Conservation (phyloP, 2,113 vertebrate species). For the Nestor notabilis region DNA sequence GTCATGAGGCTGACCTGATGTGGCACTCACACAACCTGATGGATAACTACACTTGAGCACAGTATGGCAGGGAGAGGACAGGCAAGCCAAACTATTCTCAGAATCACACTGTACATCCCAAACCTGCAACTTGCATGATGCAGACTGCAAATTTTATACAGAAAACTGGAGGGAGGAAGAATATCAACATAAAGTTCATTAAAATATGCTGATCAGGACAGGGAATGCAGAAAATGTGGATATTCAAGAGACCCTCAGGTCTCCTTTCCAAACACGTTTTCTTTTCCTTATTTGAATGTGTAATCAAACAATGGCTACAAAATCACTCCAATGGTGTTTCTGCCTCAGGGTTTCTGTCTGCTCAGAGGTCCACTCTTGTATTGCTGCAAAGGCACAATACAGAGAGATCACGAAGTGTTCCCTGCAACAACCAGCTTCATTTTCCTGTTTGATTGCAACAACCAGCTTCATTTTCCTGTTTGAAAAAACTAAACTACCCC, state of each 20-base stretch:
- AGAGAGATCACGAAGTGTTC: not conserved
- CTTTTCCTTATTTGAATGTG: not conserved
- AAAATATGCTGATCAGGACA: not conserved
- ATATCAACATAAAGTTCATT: not conserved
- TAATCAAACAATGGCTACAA: not conserved
- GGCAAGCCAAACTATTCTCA: not conserved
- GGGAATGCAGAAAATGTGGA: not conserved
- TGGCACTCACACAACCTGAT: not conserved
- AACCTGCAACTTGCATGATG: not conserved
- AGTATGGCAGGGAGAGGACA: not conserved
- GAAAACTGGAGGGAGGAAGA: not conserved
- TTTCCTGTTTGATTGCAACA: not conserved
- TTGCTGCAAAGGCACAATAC: not conserved
- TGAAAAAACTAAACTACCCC: not conserved
- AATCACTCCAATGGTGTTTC: not conserved
- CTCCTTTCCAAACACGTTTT: not conserved
- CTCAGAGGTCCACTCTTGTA: not conserved
- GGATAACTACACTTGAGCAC: not conserved
- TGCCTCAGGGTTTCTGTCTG: fast-evolving
- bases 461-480: not conserved
- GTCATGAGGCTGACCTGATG: not conserved
- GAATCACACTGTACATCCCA: not conserved
- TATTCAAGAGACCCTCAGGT: not conserved
- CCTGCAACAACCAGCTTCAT: not conserved
- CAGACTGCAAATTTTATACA: not conserved